These are phyloP conservation scores for Ageneiosus marmoratus DNA, from an alignment of 2,113 vertebrate species.

Conservation along the genomic window DNA sequence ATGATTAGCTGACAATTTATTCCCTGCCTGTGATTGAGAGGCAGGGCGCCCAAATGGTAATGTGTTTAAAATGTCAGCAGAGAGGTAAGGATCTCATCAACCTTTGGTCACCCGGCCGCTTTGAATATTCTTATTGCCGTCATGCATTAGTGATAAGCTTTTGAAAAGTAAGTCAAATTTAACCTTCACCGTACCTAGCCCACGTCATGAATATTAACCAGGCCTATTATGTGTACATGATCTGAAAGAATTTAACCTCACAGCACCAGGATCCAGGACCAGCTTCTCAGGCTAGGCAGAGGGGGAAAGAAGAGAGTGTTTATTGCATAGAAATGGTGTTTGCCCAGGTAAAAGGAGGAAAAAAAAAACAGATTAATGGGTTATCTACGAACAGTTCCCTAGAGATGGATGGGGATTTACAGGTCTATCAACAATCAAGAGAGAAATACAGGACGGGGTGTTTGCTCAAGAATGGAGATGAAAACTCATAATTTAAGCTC, in stretches of 20 bases:
- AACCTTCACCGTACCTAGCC: constrained; percentile 80
- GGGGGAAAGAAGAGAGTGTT: constrained; percentile 50
- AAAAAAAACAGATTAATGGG: constrained; percentile 53
- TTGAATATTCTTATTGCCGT: constrained; percentile 83
- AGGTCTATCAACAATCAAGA: constrained; percentile 29
- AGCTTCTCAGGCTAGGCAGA: constrained; percentile 2
- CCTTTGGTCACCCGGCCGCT: constrained; percentile 77
- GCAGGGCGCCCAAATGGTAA: constrained; percentile 74
- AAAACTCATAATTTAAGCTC: constrained; percentile 20
- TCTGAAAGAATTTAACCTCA: constrained; percentile 80
- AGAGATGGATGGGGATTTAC: constrained; percentile 45
- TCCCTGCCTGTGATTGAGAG: constrained; percentile 66
- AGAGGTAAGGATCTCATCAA: constrained; percentile 80
- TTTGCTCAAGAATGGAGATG: constrained; percentile 30
- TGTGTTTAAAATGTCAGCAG: constrained; percentile 82
- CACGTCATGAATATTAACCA: constrained; percentile 81
- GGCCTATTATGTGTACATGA: constrained; percentile 81
- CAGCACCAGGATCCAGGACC: constrained; percentile 40
- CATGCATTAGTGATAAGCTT: constrained; percentile 83
- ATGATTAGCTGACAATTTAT: constrained; percentile 77
- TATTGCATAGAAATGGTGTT: constrained; percentile 59
- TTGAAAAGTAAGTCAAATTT: constrained; percentile 83
- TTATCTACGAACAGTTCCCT: constrained; percentile 45
- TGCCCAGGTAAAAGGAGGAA: constrained; percentile 49
- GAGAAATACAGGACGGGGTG: constrained; percentile 14